A percentile compares a stretch with the other conserved stretches of the same genome.
Conservation (phyloP, 2,113 vertebrate genomes). For the Pogona vitticeps region DNA sequence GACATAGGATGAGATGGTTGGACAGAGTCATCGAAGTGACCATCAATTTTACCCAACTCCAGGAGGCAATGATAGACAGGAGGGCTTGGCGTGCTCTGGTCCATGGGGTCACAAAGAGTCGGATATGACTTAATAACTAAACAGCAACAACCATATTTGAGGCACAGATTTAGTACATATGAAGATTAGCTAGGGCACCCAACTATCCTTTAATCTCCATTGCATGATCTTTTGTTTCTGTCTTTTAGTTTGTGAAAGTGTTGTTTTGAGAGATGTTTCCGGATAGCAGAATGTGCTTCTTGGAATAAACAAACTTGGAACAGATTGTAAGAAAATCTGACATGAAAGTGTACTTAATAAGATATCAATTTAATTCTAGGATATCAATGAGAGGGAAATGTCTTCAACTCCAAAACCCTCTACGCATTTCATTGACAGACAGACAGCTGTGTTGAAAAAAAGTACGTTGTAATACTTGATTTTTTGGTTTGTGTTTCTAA, state of each 20-base stretch:
- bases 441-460: slow-evolving; percentile 79
- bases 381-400: slow-evolving; percentile 67
- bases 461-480: slow-evolving; percentile 75
- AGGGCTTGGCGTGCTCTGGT: too few relatives aligned
- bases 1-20: too few relatives aligned
- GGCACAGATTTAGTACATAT: not conserved
- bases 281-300: not conserved
- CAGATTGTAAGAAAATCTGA: not conserved
- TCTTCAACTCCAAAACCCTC: slow-evolving; percentile 78
- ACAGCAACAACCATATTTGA: too few relatives aligned
- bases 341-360: not conserved
- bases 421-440: slow-evolving; percentile 78
- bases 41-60: too few relatives aligned
- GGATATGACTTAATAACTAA: too few relatives aligned
- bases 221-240: not conserved
- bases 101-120: too few relatives aligned
- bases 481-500: not conserved
- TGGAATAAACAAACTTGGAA: not conserved
- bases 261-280: not conserved
- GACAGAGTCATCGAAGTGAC: too few relatives aligned
- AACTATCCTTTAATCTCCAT: too few relatives aligned
- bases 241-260: not conserved
- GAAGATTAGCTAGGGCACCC: not conserved
- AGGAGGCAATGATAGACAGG: too few relatives aligned
- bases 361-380: slow-evolving; percentile 70